These are phyloP conservation scores for Sarcophaga caerulescens DNA, from an alignment of 2,888 invertebrate genomes.

Conservation along the genomic window DNA sequence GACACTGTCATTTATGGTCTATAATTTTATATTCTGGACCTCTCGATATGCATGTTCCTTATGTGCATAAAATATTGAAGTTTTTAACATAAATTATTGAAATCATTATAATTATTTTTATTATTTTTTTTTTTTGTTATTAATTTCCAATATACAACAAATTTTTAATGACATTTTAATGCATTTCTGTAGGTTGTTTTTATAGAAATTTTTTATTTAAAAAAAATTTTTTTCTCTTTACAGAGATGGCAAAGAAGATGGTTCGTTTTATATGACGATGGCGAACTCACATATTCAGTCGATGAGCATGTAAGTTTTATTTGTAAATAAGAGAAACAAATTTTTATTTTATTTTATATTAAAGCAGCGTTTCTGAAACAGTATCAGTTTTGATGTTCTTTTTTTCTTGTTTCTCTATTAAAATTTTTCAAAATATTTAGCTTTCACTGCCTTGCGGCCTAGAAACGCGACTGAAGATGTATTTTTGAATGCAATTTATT, in stretches of 20 bases:
- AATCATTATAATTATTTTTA: constrained; percentile 8
- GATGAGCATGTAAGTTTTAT: constrained; percentile 96
- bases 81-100: background rate
- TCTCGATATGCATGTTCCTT: too few relatives aligned
- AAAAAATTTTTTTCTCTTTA: constrained; percentile 80
- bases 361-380: constrained; percentile 14
- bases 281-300: constrained; percentile 97
- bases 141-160: constrained; percentile 63
- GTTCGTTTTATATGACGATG: constrained; percentile 98
- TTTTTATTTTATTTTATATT: constrained; percentile 12
- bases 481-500: constrained; percentile 35
- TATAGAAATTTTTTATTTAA: background rate
- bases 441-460: background rate
- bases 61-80: too few relatives aligned
- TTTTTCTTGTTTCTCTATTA: background rate
- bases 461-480: constrained; percentile 44
- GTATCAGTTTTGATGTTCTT: too few relatives aligned
- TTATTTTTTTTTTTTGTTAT: constrained; percentile 23
- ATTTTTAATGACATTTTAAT: constrained; percentile 47
- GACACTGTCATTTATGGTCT: background rate
- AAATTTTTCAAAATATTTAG: background rate
- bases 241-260: constrained; percentile 99
- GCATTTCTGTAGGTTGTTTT: constrained; percentile 49
- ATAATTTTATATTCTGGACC: constrained; percentile 12
- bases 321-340: constrained; percentile 35